Evolutionary conservation across 2,797 vertebrate species (phyloP).

Genomic region (Ciconia nigra): DNA sequence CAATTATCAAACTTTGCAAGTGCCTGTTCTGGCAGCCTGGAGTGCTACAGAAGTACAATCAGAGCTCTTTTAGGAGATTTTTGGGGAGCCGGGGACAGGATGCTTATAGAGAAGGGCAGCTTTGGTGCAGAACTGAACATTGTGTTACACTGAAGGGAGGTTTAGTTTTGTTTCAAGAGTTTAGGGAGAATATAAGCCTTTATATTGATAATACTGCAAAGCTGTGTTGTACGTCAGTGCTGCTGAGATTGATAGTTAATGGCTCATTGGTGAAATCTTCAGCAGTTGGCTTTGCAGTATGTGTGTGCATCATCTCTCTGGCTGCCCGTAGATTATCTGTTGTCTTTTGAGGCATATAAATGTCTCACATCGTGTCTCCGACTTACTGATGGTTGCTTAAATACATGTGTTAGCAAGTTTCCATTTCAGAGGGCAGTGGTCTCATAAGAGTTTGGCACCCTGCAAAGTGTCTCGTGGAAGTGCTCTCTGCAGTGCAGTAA

Average conservation of each 20-base stretch:
- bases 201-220: background rate
- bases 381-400: background rate
- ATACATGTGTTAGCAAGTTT: background rate
- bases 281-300: background rate
- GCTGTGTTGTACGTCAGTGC: fast-evolving
- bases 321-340: background rate
- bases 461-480: background rate
- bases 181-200: background rate
- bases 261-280: background rate
- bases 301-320: background rate
- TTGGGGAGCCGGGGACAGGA: background rate
- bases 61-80: background rate
- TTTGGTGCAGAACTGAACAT: background rate
- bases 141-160: background rate
- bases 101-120: background rate
- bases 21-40: background rate
- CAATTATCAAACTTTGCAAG: too few species aligned
- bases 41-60: background rate
- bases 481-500: background rate
- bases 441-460: background rate
- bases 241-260: background rate
- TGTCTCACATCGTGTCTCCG: fast-evolving
- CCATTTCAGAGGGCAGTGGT: background rate
- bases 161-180: background rate
- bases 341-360: background rate